Evolutionary conservation across 2,113 vertebrate species (phyloP), one percentile per base, ranked within the genome.

Genomic region (Zosterops borbonicus): DNA sequence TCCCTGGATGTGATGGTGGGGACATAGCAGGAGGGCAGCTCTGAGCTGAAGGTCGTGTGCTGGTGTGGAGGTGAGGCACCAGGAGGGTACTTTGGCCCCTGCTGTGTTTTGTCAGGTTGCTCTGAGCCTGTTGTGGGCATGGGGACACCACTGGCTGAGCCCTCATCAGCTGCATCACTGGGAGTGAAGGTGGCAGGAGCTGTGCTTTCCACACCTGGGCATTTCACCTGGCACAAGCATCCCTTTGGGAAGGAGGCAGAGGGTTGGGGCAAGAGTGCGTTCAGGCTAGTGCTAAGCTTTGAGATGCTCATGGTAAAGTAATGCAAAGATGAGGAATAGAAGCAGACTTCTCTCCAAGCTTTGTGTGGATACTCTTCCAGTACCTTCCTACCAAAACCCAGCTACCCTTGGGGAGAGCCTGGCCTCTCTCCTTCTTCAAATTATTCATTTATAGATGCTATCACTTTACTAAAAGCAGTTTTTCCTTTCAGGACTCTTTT

Each of bases 61-160:
- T 93, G 70, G 12, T 0, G 0, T 4, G 24, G 63, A 87, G 44
- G 8, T 1, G 27, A 58, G 44, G 41, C 22, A 17, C 53, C 1
- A 0, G 16, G 55, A 8, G 20, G 44, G 23, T 11, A 1, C 20
- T 92, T 73, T 60, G 50, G 56, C 37, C 89, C 44, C 68, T 70
- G 31, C 20, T 70, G 27, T 29, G 0, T 59, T 82, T 82, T 24
- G 6, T 33, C 42, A 94, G 11, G 56, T 58, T 33, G 12, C 19
- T 74, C 19, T 63, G 70, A 77, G 52, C 12, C 60, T 78, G 4
- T 29, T 29, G n/a, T 2, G 5, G 52, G 47, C 47, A 35, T 2
- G 44, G 64, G 16, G 73, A 28, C 33, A 33, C 27, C 21, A 6
- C 9, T 65, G 76, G 46, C 46, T 3, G 6, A 71, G 15, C 11